These are phyloP conservation scores for Falco columbarius DNA, from an alignment of 2,797 vertebrate species.

Conservation along the genomic window DNA sequence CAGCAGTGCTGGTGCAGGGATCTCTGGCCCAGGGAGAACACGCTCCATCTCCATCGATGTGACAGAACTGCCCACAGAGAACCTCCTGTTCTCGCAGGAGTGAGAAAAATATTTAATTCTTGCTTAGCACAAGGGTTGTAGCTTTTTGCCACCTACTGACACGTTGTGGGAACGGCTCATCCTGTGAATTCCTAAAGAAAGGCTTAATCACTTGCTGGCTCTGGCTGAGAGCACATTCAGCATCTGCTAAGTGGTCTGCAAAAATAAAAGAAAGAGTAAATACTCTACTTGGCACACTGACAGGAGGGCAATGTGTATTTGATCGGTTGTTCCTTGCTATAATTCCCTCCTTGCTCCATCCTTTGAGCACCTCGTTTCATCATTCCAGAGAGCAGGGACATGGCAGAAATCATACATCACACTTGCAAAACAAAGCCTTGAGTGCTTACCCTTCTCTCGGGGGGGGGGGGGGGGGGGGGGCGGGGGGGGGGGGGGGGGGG, in stretches of 20 bases:
- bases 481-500: too few species aligned
- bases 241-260: fast-evolving
- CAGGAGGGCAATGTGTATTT: not conserved
- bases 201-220: not conserved
- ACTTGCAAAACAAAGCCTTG: not conserved
- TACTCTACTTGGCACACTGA: not conserved
- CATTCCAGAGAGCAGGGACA: not conserved
- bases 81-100: not conserved
- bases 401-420: not conserved
- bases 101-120: not conserved
- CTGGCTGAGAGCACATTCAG: not conserved
- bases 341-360: not conserved
- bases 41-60: fast-evolving
- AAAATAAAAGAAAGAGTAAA: not conserved
- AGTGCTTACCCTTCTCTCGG: not conserved
- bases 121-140: slow-evolving; percentile 20
- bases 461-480: too few species aligned
- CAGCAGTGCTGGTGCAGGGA: not conserved
- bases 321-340: fast-evolving
- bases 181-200: not conserved
- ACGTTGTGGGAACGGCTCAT: slow-evolving; percentile 17
- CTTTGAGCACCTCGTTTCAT: not conserved
- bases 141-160: slow-evolving; percentile 72
- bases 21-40: not conserved
- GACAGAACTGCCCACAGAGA: not conserved